phyloP scores from a whole-genome alignment of 2,113 vertebrate genomes.

The Cathartes aura region DNA sequence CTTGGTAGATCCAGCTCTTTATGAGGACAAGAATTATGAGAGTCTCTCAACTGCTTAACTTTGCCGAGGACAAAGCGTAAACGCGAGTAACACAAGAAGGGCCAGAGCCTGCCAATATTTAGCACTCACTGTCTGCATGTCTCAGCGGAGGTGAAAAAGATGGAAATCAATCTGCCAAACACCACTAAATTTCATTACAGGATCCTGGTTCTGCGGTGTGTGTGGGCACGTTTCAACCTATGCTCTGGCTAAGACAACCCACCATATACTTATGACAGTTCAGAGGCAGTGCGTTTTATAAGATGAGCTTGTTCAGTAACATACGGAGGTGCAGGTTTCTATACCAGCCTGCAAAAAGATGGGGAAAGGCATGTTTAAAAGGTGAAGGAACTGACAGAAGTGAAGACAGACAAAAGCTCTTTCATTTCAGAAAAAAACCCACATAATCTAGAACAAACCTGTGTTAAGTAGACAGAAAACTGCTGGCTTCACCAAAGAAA shows the following conservation, averaged over 20 bases:
- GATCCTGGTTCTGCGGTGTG: background rate
- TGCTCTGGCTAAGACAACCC: background rate
- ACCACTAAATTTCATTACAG: background rate
- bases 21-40: background rate
- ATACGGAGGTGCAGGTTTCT: background rate
- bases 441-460: background rate
- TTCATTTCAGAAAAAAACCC: background rate
- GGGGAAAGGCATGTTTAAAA: background rate
- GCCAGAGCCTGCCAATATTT: background rate
- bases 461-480: background rate
- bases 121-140: fast-evolving
- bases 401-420: background rate
- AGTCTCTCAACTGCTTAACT: background rate
- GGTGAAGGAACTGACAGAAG: background rate
- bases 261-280: background rate
- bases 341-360: background rate
- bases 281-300: background rate
- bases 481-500: background rate
- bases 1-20: background rate
- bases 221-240: background rate
- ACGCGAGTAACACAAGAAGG: background rate
- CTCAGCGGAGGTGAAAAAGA: background rate
- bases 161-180: background rate
- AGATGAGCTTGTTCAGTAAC: background rate
- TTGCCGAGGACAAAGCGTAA: background rate